Base-by-base conservation (phyloP, 1,140 invertebrate species). In the Plectrocnemia conspersa region DNA sequence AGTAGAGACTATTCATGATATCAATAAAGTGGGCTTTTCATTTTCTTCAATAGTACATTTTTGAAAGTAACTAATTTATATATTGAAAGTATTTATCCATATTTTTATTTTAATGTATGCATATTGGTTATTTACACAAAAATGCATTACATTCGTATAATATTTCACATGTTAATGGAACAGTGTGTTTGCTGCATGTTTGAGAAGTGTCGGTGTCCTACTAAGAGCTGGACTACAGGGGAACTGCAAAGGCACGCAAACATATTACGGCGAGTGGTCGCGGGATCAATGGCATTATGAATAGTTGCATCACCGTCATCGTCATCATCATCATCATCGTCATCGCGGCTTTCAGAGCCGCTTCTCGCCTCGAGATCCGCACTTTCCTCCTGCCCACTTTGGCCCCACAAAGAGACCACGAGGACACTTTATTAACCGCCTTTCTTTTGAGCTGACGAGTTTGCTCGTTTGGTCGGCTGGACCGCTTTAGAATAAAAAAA, bases 221-320 rank as follows among this genome's bases (percentile, higher is more conserved):
- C 50, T 13, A 33, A 32, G 18, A 33, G 46, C 46, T 19, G 19
- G 46, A 45, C 35, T 23, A 42, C 15, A 45, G 19, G 57, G 52
- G 44, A 29, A 52, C 53, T 47, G 49, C 49, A 50, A 59, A 50
- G 41, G 48, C 54, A 58, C 53, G 53, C 57, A 59, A 59, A 59
- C 57, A 59, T 44, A 49, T 42, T 56, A 56, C 40, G 54, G 54
- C 54, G 46, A 56, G 41, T 47, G 53, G 44, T 15, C 53, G 44
- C 41, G 33, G 36, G 47, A 50, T 50, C 47, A 50, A 50, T 50
- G 47, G 47, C 47, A 50, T 50, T 50, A 50, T 50, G 47, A 50
- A 50, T 50, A 50, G 47, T 50, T 50, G 47, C 47, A 50, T 50
- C 47, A 50, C 47, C 47, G 27, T 50, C 47, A 19, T 50, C 45